These are phyloP conservation scores for Drosophila macrospina DNA, from an alignment of 2,888 invertebrate species.

Conservation along the genomic window DNA sequence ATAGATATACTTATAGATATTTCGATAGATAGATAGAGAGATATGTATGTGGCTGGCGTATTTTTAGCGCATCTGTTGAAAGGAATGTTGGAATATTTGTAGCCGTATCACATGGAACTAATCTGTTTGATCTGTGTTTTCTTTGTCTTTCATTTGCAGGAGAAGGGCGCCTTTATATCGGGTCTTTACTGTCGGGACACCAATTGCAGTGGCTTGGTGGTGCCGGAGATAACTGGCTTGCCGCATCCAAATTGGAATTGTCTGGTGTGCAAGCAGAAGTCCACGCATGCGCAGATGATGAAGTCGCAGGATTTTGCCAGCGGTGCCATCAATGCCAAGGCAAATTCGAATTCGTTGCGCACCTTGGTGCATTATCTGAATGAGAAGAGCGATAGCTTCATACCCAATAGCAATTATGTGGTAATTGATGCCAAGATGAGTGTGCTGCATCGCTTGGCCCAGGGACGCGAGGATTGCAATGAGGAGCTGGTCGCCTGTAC, in stretches of 20 bases:
- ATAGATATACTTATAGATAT: constrained; percentile 16
- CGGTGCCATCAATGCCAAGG: constrained; percentile 84
- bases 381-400: constrained; percentile 82
- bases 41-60: constrained; percentile 25
- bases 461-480: constrained; percentile 77
- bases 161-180: constrained; percentile 83
- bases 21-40: constrained; percentile 8
- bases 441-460: constrained; percentile 78
- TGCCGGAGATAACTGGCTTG: constrained; percentile 88
- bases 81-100: constrained; percentile 42
- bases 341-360: constrained; percentile 77
- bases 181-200: constrained; percentile 86
- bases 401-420: constrained; percentile 83
- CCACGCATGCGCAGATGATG: constrained; percentile 81
- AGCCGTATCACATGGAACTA: constrained; percentile 5
- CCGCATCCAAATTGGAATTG: constrained; percentile 89
- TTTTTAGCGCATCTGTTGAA: constrained; percentile 63
- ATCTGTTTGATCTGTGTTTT: background rate
- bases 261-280: constrained; percentile 87
- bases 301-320: constrained; percentile 84
- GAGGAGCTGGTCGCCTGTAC: constrained; percentile 75
- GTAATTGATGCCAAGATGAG: constrained; percentile 83
- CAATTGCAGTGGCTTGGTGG: constrained; percentile 81
- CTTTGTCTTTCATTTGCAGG: constrained; percentile 63
- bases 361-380: constrained; percentile 82